Conservation (phyloP, 2,888 invertebrate species). For the Rhaphigaster nebulosa region DNA sequence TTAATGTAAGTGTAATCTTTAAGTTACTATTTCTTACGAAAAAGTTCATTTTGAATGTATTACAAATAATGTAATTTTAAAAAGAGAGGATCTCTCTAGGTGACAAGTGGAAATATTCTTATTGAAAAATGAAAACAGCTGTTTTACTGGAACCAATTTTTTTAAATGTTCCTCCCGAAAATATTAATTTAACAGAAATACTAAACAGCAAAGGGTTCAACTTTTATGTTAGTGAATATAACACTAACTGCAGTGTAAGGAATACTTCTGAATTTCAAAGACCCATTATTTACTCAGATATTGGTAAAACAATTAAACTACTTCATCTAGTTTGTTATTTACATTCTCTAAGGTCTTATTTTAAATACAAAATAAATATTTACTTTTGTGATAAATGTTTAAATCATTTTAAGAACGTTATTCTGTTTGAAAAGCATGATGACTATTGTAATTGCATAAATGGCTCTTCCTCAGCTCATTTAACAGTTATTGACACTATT, state of each 20-base stretch:
- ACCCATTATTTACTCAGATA: background rate
- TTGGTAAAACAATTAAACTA: background rate
- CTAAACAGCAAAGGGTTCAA: background rate
- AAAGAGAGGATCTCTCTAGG: background rate
- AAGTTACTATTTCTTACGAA: background rate
- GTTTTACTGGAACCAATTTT: conserved; percentile 22
- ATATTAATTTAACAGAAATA: background rate
- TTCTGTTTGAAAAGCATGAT: conserved; percentile 5
- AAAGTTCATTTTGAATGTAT: background rate
- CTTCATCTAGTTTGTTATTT: background rate
- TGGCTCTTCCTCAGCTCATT: conserved; percentile 10
- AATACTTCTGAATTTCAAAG: background rate
- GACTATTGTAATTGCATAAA: background rate
- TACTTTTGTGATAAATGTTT: conserved; percentile 4
- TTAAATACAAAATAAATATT: background rate
- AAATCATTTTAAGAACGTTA: conserved; percentile 7
- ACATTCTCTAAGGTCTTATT: conserved; percentile 32
- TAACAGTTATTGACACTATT: background rate
- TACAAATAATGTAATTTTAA: conserved; percentile 41
- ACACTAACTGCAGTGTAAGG: background rate
- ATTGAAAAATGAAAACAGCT: conserved; percentile 48
- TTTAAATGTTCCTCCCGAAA: background rate
- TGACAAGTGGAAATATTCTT: background rate
- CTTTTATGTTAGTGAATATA: background rate
- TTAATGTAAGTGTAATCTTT: conserved; percentile 38